Base-by-base conservation (phyloP, 1,140 invertebrate genomes). In the Lasioglossum albipes region DNA sequence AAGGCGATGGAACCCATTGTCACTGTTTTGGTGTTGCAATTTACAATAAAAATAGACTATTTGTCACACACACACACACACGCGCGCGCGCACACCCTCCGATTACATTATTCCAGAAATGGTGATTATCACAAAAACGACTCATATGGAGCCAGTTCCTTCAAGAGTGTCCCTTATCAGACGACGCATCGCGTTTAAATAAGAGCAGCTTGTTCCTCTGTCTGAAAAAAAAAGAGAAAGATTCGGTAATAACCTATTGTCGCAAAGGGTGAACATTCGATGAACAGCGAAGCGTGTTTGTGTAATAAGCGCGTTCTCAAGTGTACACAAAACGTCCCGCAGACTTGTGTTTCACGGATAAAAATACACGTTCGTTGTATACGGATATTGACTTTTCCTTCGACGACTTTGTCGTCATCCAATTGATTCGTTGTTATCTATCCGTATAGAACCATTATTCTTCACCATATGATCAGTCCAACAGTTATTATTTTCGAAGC, bases 1-100 rank as follows among this genome's bases (percentile, higher is more conserved):
- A 95, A 84, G 36, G 93, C 92, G 16, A 94, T 94, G 20, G 93
- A 93, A 66, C 93, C 91, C 93, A 94, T 94, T 79, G 85, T 88
- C 76, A 31, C 41, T 20, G 22, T 73, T 36, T 27, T 68, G 57
- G 1, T 79, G 27, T 61, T 79, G 27, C 20, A 72, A 57, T 72
- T 82, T 54, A 57, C 64, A 62, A 69, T 79, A 66, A 75, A 83
- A 73, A 65, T 72, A 59, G 70, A 73, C 52, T 82, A 57, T 57
- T 16, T 57, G 41, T 77, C 41, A 67, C n/a, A 36, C 27, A n/a
- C 12, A 42, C 52, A 52, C 68, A 10, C 16, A 18, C 52, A 16
- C 52, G 61, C n/a, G n/a, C 20, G 42, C 5, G 27, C 5, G 27
- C 68, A 10, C 57, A 7, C 57, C 66, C 61, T 9, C 36, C 61